phyloP scores from a whole-genome alignment of 2,888 invertebrate species.

The Andrena dorsata region DNA sequence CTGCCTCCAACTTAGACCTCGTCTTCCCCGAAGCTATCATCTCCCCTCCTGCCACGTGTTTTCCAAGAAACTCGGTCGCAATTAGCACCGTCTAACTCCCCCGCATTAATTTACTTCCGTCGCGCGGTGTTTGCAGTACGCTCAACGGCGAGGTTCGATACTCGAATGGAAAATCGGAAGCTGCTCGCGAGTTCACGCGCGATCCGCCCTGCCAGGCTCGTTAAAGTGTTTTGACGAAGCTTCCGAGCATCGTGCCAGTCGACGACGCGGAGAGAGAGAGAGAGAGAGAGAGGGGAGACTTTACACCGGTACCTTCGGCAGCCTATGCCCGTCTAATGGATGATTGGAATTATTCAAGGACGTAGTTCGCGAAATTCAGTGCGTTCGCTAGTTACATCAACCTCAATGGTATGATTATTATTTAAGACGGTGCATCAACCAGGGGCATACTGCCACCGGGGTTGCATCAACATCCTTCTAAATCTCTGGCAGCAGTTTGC shows the following conservation, averaged over 20 bases:
- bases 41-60: neutral
- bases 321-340: conserved; percentile 34
- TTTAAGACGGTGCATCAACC: conserved; percentile 30
- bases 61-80: conserved; percentile 4
- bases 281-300: neutral
- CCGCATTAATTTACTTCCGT: conserved; percentile 8
- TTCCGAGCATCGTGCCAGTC: neutral
- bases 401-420: conserved; percentile 48
- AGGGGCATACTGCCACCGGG: conserved; percentile 12
- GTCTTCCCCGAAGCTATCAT: too few species aligned
- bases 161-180: conserved; percentile 12
- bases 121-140: conserved; percentile 9
- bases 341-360: conserved; percentile 49
- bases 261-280: neutral
- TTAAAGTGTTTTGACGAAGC: conserved; percentile 19
- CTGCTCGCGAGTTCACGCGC: neutral
- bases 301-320: conserved; percentile 1
- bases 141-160: neutral
- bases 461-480: conserved; percentile 41
- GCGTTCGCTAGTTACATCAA: conserved; percentile 30
- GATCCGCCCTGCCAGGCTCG: neutral
- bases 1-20: neutral
- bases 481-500: conserved; percentile 41
- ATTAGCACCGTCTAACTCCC: neutral
- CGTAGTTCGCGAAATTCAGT: conserved; percentile 32